phyloP scores from a whole-genome alignment of 2,113 vertebrate species.

The Antigone vipio region DNA sequence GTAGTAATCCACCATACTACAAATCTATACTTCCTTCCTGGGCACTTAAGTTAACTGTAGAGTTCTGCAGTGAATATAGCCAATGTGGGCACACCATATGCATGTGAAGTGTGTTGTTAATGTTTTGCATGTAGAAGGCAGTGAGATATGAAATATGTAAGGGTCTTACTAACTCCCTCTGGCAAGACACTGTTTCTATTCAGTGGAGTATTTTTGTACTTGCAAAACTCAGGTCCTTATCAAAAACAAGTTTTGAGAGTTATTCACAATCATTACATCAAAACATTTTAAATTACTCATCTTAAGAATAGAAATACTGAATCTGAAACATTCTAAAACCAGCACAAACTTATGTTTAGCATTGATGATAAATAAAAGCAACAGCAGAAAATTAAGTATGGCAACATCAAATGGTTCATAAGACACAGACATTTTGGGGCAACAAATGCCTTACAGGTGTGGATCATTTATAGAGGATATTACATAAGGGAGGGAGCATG shows the following conservation, averaged over 20 bases:
- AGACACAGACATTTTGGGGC: neutral
- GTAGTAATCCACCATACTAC: neutral
- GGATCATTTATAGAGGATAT: neutral
- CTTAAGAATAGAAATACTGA: neutral
- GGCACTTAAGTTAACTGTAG: neutral
- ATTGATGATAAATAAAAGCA: neutral
- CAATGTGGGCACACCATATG: neutral
- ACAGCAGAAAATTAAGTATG: neutral
- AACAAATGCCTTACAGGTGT: neutral
- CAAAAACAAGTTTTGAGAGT: neutral
- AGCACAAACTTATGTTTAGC: neutral
- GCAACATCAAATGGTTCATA: neutral
- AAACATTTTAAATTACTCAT: neutral
- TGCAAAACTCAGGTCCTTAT: neutral
- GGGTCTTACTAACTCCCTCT: neutral
- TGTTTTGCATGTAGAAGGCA: neutral
- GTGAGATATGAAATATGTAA: neutral
- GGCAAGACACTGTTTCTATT: neutral
- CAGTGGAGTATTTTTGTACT: neutral
- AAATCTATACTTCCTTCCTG: neutral
- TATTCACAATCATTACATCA: neutral
- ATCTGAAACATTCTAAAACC: neutral
- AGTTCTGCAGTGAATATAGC: neutral
- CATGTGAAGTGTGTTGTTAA: accelerated
- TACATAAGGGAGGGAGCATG: accelerated